Evolutionary conservation across 2,888 invertebrate genomes (phyloP).

Genomic region (Lithophane leautieri): DNA sequence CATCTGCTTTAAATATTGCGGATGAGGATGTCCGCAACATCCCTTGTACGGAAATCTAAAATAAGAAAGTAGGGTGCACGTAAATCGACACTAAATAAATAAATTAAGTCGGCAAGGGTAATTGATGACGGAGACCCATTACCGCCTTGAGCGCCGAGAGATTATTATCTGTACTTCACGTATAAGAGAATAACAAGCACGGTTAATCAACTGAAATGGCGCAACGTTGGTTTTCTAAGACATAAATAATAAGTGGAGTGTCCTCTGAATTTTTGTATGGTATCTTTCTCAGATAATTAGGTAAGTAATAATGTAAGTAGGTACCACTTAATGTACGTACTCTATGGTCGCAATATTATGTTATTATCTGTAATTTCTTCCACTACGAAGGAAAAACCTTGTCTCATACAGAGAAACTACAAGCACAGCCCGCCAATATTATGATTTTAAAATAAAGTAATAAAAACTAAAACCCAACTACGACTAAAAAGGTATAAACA

Average conservation of each 20-base stretch:
- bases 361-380: background rate
- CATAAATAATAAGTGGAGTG: background rate
- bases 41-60: constrained; percentile 9
- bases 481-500: no score
- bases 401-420: background rate
- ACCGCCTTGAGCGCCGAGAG: constrained; percentile 44
- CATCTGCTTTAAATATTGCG: no score
- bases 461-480: no score
- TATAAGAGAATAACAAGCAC: constrained; percentile 36
- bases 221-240: constrained; percentile 19
- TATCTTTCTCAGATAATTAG: background rate
- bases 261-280: background rate
- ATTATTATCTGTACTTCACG: constrained; percentile 48
- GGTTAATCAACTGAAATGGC: constrained; percentile 23
- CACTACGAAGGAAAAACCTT: background rate
- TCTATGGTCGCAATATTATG: background rate
- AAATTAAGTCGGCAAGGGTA: constrained; percentile 50
- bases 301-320: background rate
- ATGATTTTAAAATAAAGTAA: no score
- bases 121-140: constrained; percentile 50
- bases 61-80: constrained; percentile 32
- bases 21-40: no score
- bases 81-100: constrained; percentile 56
- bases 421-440: background rate
- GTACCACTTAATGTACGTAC: background rate